Evolutionary conservation across 2,113 vertebrate species (phyloP), one percentile per base, ranked within the genome.

Genomic region (Oophaga pumilio): DNA sequence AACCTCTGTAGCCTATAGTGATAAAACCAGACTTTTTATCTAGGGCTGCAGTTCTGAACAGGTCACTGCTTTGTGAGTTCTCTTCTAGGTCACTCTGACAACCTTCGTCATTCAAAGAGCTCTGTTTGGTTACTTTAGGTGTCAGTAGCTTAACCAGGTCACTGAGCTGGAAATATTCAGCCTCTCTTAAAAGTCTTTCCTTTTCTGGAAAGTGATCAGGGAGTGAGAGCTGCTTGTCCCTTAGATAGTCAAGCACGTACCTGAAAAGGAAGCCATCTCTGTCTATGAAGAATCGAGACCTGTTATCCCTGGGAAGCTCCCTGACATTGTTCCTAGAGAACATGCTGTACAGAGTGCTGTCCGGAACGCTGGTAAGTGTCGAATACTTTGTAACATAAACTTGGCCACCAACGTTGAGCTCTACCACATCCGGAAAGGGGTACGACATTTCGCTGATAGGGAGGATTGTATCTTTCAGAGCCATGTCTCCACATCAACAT

Each of bases 251-350:
- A 93, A 97, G 92, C 88, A 97, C 95, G 82, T 97, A 97, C 92
- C 96, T 95, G 93, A 97, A 97, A 82, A 97, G 95, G 92, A 97
- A 97, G 89, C 96, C 96, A 90, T 97, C 96, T 50, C 96, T 96
- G 93, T 97, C 96, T 76, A 97, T 95, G 92, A 97, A 97, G 93
- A 96, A 97, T 91, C 96, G 96, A 33, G 96, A 95, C 59, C 96
- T 94, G 92, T 95, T 97, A 94, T 97, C 96, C 76, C 95, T 93
- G 87, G 96, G 96, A 87, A 97, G 91, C 88, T 97, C 95, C 0
- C 94, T 90, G 74, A 90, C 87, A 89, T 92, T 91, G 91, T 90
- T 93, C 57, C 94, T 95, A 89, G 94, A 91, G 91, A 97, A 97
- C 95, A 97, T 97, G 73, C 86, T 92, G 82, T 96, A 94, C 89